Conservation (phyloP, 2,797 vertebrate genomes). For the Schizopygopsis pylzovi region DNA sequence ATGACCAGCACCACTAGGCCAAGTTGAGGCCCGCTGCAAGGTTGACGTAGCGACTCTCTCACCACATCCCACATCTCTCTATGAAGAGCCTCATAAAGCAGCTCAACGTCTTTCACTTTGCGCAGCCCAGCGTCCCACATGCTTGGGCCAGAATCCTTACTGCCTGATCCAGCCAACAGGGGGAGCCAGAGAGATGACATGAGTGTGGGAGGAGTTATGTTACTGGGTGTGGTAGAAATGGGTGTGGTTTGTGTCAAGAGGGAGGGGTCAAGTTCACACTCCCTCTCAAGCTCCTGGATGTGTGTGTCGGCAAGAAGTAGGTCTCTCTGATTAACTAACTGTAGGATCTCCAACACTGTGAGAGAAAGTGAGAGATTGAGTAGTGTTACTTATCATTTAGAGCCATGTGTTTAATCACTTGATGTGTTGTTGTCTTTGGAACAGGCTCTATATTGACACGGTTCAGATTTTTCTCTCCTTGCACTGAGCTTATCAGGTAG, state of each 20-base stretch:
- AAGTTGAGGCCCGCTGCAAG: conserved; percentile 78
- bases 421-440: conserved; percentile 37
- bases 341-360: conserved; percentile 89
- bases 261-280: conserved; percentile 79
- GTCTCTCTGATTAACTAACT: conserved; percentile 87
- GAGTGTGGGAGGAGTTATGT: conserved; percentile 47
- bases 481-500: conserved; percentile 59
- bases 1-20: conserved; percentile 88
- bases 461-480: conserved; percentile 21
- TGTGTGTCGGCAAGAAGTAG: conserved; percentile 88
- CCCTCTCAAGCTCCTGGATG: conserved; percentile 89
- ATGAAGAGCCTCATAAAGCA: conserved; percentile 91
- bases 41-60: conserved; percentile 84
- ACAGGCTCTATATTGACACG: not conserved
- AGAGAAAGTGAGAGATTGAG: conserved; percentile 15
- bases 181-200: conserved; percentile 65
- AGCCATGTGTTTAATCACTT: conserved; percentile 46
- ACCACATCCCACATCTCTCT: conserved; percentile 91
- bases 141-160: conserved; percentile 63
- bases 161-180: conserved; percentile 58
- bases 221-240: conserved; percentile 48
- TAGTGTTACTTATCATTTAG: not conserved
- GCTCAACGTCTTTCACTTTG: conserved; percentile 88
- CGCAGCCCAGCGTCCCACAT: conserved; percentile 79
- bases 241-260: conserved; percentile 58